phyloP scores from a whole-genome alignment of 2,797 vertebrate species.

The Acanthurus leucopareius region DNA sequence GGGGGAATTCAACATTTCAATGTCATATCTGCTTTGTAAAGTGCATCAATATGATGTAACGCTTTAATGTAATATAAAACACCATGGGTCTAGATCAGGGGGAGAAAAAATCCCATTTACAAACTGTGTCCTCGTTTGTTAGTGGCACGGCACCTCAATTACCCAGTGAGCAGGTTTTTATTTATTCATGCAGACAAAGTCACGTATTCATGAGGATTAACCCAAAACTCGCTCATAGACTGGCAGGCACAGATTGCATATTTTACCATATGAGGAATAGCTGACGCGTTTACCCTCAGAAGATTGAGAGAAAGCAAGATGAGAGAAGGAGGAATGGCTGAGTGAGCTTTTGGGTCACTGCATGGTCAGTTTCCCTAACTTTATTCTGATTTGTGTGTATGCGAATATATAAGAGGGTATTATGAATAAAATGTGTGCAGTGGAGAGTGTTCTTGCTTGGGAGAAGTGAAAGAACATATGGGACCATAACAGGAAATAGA shows the following conservation, averaged over 20 bases:
- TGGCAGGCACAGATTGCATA: constrained; percentile 88
- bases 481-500: constrained; percentile 30
- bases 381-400: constrained; percentile 75
- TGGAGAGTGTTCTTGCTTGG: constrained; percentile 35
- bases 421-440: constrained; percentile 63
- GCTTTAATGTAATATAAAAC: constrained; percentile 83
- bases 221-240: constrained; percentile 86
- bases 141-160: constrained; percentile 88
- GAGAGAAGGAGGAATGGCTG: constrained; percentile 69
- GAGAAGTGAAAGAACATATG: constrained; percentile 47
- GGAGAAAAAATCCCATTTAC: constrained; percentile 82
- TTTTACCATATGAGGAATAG: constrained; percentile 87
- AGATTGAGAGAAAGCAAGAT: constrained; percentile 79
- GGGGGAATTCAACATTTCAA: constrained; percentile 58
- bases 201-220: constrained; percentile 91
- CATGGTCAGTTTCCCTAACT: constrained; percentile 81
- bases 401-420: constrained; percentile 73
- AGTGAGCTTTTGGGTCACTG: constrained; percentile 80
- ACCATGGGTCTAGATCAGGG: constrained; percentile 68
- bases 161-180: constrained; percentile 88
- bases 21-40: constrained; percentile 61
- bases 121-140: constrained; percentile 88
- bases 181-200: constrained; percentile 91
- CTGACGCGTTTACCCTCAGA: constrained; percentile 83
- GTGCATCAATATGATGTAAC: constrained; percentile 76